Base-by-base conservation (phyloP, 2,113 vertebrate genomes). In the Reinhardtius hippoglossoides region DNA sequence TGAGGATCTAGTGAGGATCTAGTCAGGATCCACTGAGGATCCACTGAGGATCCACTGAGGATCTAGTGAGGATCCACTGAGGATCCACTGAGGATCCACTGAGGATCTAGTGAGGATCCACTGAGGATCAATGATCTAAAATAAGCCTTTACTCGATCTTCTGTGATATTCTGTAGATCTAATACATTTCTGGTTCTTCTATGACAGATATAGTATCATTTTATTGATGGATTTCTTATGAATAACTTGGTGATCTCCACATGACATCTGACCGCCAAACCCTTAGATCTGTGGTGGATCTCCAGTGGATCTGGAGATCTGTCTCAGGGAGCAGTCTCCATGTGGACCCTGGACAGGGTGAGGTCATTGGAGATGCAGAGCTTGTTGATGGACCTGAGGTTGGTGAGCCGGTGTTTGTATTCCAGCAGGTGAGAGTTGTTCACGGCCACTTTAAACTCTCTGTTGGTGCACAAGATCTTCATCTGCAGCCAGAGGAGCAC, bases 401-500 rank as follows among this genome's bases (percentile, higher is more conserved):
- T 3, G 0, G 1, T 23, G 26, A 73, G 0, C 23, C 90, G 72
- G 80, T 91, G 81, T 56, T 40, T 63, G 74, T 1, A 92, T 0
- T 55, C 10, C 60, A 89, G 9, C 55, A 88, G 10, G 68, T 86
- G 86, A 12, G 3, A 0, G 5, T 52, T 40, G 70, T 91, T 71
- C 2, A 88, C 66, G 0, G 82, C 83, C 13, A 92, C 86, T 31
- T 46, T 84, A 2, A 71, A 89, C 14, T 61, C 77, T 0, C 0
- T 10, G 59, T 26, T 67, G 55, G 77, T 81, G 80, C 87, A 90
- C 64, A 85, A 2, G 71, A 92, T 85, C 77, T 85, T 86, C 0
- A 92, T 67, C 91, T 92, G 83, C 26, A 87, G 78, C 3, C 40
- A 13, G 10, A n/a, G 9, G 35, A 61, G 0, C 57, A 74, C 2